phyloP scores from a whole-genome alignment of 2,113 vertebrate genomes.

The Agelaius phoeniceus region DNA sequence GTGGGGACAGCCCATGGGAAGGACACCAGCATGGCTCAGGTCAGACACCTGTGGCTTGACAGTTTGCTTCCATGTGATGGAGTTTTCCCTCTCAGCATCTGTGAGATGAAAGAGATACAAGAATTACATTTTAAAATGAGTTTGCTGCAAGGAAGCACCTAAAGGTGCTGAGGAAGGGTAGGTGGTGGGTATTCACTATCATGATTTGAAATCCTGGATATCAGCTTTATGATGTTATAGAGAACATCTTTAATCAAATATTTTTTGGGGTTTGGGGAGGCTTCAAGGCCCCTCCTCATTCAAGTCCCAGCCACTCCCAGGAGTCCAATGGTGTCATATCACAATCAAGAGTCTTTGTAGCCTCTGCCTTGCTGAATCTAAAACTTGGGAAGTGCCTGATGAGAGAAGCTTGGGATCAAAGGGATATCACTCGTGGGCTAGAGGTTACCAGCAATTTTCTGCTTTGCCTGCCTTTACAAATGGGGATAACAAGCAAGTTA shows the following conservation, averaged over 20 bases:
- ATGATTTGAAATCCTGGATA: not conserved
- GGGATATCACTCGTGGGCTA: accelerated
- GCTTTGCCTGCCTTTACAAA: not conserved
- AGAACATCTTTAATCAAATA: not conserved
- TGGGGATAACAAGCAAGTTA: not conserved
- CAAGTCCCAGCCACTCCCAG: not conserved
- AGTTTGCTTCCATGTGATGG: not conserved
- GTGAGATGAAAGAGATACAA: not conserved
- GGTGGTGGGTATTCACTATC: not conserved
- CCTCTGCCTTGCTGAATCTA: not conserved
- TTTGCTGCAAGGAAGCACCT: not conserved
- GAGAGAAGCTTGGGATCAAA: not conserved
- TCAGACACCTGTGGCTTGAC: not conserved
- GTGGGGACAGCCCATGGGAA: accelerated
- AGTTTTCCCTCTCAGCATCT: not conserved
- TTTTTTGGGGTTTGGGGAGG: accelerated
- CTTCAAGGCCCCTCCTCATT: not conserved
- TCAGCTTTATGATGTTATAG: not conserved
- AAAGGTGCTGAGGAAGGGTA: not conserved
- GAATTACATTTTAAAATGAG: not conserved
- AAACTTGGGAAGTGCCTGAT: not conserved
- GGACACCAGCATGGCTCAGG: not conserved
- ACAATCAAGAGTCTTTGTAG: not conserved
- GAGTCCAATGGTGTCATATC: accelerated
- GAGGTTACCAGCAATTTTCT: not conserved